Percentiles rank a stretch among this genome's conserved stretches.
These are phyloP conservation scores for Lochmaea capreae DNA, from an alignment of 2,888 invertebrate species.

Conservation along the genomic window DNA sequence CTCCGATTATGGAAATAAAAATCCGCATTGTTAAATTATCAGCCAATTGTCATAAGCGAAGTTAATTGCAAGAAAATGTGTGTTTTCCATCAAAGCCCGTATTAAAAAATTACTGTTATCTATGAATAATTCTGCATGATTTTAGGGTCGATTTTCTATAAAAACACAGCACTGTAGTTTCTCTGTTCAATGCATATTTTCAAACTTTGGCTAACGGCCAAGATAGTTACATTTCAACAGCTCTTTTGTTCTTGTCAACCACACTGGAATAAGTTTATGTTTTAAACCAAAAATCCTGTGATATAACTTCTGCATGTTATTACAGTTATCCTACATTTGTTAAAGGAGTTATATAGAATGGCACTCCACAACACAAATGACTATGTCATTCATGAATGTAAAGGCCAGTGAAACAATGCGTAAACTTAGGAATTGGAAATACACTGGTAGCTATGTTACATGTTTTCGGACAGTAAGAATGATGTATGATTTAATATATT, in stretches of 20 bases:
- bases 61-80: no score
- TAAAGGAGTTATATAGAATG: slow-evolving; percentile 10
- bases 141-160: not conserved
- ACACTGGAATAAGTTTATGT: not conserved
- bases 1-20: no score
- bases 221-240: not conserved
- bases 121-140: slow-evolving; percentile 45
- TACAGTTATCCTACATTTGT: slow-evolving; percentile 2
- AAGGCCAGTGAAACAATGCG: slow-evolving; percentile 8
- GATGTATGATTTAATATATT: no score
- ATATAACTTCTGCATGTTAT: not conserved
- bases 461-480: no score
- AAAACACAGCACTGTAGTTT: not conserved
- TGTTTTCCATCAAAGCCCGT: slow-evolving; percentile 25
- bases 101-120: slow-evolving; percentile 44
- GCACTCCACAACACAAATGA: not conserved
- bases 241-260: slow-evolving; percentile 9
- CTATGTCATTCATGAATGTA: slow-evolving; percentile 10
- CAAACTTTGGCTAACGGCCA: not conserved
- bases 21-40: no score
- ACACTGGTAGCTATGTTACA: no score
- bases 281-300: not conserved
- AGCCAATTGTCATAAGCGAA: not conserved
- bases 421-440: no score
- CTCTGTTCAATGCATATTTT: not conserved